phyloP scores from a whole-genome alignment of 1,140 invertebrate genomes.

The Drosophila bocki region DNA sequence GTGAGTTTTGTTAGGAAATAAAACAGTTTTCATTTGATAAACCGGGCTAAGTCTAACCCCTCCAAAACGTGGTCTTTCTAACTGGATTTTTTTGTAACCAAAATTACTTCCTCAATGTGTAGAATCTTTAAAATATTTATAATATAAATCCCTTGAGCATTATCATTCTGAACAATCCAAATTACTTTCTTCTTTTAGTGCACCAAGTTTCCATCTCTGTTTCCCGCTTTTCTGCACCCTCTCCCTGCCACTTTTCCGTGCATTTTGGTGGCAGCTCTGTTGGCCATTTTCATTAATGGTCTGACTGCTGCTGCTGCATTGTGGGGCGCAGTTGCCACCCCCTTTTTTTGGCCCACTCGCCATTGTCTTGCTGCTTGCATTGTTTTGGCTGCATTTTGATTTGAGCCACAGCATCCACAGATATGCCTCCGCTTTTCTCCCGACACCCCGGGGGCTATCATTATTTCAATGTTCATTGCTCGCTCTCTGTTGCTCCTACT shows the following conservation, averaged over 20 bases:
- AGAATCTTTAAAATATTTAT: background rate
- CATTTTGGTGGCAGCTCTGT: constrained; percentile 55
- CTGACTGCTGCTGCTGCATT: constrained; percentile 41
- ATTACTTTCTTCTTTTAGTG: background rate
- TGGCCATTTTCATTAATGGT: constrained; percentile 81
- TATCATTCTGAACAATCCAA: background rate
- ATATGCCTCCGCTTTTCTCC: constrained; percentile 27
- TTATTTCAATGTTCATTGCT: constrained; percentile 72
- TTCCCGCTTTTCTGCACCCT: background rate
- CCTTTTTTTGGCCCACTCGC: background rate
- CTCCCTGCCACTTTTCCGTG: constrained; percentile 21
- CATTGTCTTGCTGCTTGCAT: constrained; percentile 73
- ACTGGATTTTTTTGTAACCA: background rate
- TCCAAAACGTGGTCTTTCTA: background rate
- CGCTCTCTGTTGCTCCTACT: constrained; percentile 41
- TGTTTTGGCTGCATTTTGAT: constrained; percentile 77
- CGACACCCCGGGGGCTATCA: constrained; percentile 73
- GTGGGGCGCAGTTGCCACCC: constrained; percentile 36
- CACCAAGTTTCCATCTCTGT: constrained; percentile 4
- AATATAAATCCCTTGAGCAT: background rate
- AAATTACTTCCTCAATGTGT: background rate
- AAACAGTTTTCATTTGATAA: background rate
- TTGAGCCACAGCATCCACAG: constrained; percentile 73
- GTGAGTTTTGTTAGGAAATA: background rate
- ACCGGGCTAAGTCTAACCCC: too few species aligned